Base-by-base conservation (phyloP, 2,113 vertebrate genomes). In the Lepus europaeus region DNA sequence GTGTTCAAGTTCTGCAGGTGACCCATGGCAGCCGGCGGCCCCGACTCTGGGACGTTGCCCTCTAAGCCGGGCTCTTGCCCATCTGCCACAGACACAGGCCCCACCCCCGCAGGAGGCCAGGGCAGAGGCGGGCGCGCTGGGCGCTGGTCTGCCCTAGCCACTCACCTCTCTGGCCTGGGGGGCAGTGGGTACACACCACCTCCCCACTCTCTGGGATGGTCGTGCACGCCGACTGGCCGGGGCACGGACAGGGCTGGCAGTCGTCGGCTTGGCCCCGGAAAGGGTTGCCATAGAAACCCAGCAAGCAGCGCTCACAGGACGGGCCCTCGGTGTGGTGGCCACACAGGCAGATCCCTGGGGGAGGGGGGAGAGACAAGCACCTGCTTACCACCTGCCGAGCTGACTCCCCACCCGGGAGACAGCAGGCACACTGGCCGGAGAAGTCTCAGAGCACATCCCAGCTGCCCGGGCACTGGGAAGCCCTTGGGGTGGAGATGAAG, bases 151-250 rank as follows among this genome's bases (percentile, higher is more conserved):
- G 23, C 22, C 39, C 4, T 0, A 19, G 22, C 9, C 27, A 29
- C 98, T 99, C 96, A 99, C 99, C 99, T 98, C 99, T 99, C 98
- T 98, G 99, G 73, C 99, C 98, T 0, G 61, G 63, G 0, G 99
- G 99, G 94, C 99, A 99, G 95, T 99, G 98, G 92, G 98, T 99
- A 73, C 99, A 99, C 92, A 99, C 98, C 97, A 99, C 99, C 85
- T 99, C 99, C 82, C 98, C 90, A 0, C 91, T 99, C 94, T 96
- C 77, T 0, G 98, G 98, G 87, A 99, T 23, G 93, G 97, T 72
- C 0, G 97, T 97, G 97, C 99, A 99, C 97, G 98, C 97, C 0
- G 98, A 99, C 13, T 1, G 96, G 73, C 90, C 98, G 0, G 99
- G 99, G 96, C 99, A 99, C 0, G 99, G 99, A 90, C 99, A 99